Evolutionary conservation across 2,888 invertebrate genomes (phyloP).

Genomic region (Thymelicus sylvestris): DNA sequence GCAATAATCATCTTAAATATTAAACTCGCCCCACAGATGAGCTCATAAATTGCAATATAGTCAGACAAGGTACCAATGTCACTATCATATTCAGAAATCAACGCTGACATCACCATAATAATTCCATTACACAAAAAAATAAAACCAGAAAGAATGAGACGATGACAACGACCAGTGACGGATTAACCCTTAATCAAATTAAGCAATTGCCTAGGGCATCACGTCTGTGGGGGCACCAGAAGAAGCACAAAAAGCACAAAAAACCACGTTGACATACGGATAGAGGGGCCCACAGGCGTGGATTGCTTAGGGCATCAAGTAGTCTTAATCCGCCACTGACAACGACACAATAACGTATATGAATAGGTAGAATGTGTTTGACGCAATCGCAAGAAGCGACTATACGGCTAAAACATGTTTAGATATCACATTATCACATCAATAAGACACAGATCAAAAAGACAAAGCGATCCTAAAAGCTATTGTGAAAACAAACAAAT

Average conservation of each 20-base stretch:
- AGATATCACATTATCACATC: constrained; percentile 64
- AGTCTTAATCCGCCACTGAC: too few species aligned
- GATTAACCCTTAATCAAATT: too few species aligned
- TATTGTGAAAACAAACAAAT: constrained; percentile 71
- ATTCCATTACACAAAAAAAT: constrained; percentile 67
- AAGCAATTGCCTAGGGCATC: too few species aligned
- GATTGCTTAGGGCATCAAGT: too few species aligned
- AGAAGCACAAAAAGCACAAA: too few species aligned
- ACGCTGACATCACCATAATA: constrained; percentile 74
- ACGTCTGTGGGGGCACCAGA: too few species aligned
- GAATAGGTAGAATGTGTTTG: constrained; percentile 50
- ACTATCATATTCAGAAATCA: constrained; percentile 71
- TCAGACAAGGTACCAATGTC: constrained; percentile 70
- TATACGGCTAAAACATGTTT: constrained; percentile 57
- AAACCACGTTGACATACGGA: too few species aligned
- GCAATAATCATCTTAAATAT: constrained; percentile 64
- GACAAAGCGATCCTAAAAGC: constrained; percentile 71
- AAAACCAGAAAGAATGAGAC: constrained; percentile 63
- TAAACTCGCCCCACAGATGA: constrained; percentile 65
- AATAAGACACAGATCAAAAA: constrained; percentile 72
- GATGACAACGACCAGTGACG: constrained; percentile 76
- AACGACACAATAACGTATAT: constrained; percentile 63
- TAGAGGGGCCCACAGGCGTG: too few species aligned
- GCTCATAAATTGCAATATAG: constrained; percentile 62
- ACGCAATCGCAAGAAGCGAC: constrained; percentile 64